These are phyloP conservation scores for Hestina assimilis DNA, from an alignment of 1,140 invertebrate genomes.

Conservation along the genomic window DNA sequence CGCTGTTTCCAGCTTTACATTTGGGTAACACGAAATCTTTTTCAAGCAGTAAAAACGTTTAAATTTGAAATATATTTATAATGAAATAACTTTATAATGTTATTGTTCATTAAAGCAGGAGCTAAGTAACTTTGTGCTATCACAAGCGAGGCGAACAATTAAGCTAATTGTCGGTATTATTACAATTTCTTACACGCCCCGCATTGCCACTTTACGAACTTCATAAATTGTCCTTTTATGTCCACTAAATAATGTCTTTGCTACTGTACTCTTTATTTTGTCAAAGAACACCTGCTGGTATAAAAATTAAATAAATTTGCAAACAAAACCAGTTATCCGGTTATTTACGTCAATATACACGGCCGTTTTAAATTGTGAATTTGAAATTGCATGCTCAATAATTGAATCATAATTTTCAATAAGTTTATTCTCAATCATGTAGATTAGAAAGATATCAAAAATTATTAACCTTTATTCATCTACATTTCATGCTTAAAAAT, in stretches of 20 bases:
- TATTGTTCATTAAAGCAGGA: conserved; percentile 7
- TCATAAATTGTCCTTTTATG: conserved; percentile 26
- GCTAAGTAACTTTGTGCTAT: conserved; percentile 34
- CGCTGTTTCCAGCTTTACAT: no score
- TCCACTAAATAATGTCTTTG: conserved; percentile 20
- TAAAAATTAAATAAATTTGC: conserved; percentile 8
- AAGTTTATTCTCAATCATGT: no score
- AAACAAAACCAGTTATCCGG: neutral
- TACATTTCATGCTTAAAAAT: neutral
- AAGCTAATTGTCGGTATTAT: conserved; percentile 37
- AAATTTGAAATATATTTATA: no score
- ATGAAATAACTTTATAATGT: no score
- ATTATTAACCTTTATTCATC: no score
- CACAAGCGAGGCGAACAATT: conserved; percentile 35
- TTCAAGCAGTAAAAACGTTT: no score
- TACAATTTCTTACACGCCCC: conserved; percentile 33
- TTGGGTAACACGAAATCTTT: no score
- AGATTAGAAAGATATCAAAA: no score
- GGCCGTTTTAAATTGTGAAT: neutral
- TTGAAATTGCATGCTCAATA: neutral
- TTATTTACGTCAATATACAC: neutral
- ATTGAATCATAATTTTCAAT: no score
- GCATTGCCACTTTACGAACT: conserved; percentile 14
- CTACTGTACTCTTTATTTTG: conserved; percentile 9
- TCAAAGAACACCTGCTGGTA: conserved; percentile 1